Base-by-base conservation (phyloP, 2,113 vertebrate genomes). In the Morone saxatilis region DNA sequence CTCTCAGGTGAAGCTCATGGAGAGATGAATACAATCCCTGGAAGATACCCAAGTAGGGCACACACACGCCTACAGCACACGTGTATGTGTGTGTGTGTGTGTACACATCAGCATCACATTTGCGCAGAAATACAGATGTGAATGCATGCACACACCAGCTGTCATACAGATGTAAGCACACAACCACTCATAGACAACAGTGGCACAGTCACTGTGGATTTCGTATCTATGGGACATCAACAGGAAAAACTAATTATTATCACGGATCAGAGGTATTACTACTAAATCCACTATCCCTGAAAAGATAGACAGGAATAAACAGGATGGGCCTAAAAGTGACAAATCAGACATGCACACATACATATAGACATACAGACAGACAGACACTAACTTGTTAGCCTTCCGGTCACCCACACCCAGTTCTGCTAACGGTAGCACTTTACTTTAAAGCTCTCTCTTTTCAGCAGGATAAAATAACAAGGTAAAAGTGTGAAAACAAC, bases 401-500 rank as follows among this genome's bases (percentile, higher is more conserved):
- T 94, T 93, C 86, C 78, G 90, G 93, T 94, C 94, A 94, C 93
- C 91, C 88, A 80, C 75, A 86, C 65, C 60, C 70, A 79, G 86
- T 93, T 95, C 90, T 95, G 95, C 95, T 85, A 86, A 93, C 87
- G 84, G 75, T 69, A 92, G 94, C 95, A 95, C 94, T 95, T 96
- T 95, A 96, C 93, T 95, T 95, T 93, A 90, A 92, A 94, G 87
- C 92, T 85, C 85, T 81, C 87, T 85, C 85, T 92, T 93, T 90
- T 90, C 92, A 92, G 90, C 84, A 78, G 91, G 90, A 92, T 91
- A 70, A 90, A 92, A 93, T 94, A 95, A 93, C 81, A 93, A 88
- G 90, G 86, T 83, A 93, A 84, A 94, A 92, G 91, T 93, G 90
- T 90, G 86, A 91, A 93, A 93, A 94, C 91, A 95, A 94, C 91